phyloP scores from a whole-genome alignment of 2,888 invertebrate species.

The Aricia artaxerxes region DNA sequence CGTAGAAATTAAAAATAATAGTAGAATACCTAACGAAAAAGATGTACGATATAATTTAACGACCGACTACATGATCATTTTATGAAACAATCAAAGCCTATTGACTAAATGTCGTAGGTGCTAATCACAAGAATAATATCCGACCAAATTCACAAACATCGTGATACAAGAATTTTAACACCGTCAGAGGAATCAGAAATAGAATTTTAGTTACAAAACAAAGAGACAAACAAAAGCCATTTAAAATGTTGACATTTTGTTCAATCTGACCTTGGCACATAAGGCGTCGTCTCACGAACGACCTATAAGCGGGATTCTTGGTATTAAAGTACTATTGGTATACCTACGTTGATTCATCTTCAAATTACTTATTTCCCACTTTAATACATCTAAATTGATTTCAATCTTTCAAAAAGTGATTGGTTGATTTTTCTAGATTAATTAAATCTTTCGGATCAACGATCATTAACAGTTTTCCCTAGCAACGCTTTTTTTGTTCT shows the following conservation, averaged over 20 bases:
- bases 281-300: constrained; percentile 30
- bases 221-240: constrained; percentile 32
- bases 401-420: background rate
- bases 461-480: background rate
- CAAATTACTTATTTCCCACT: background rate
- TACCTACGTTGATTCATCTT: constrained; percentile 11
- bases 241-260: constrained; percentile 35
- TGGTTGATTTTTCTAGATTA: background rate
- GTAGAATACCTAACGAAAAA: background rate
- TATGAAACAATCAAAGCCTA: constrained; percentile 14
- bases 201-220: constrained; percentile 35
- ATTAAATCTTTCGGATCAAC: background rate
- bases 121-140: constrained; percentile 63
- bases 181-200: constrained; percentile 38
- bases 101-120: constrained; percentile 43
- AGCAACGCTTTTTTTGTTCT: background rate
- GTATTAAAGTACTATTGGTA: constrained; percentile 32
- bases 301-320: constrained; percentile 34
- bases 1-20: background rate
- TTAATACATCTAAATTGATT: background rate
- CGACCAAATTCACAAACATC: constrained; percentile 50
- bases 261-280: constrained; percentile 34
- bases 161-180: constrained; percentile 37
- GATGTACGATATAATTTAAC: background rate
- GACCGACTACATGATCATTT: constrained; percentile 15